Conservation (phyloP, 2,797 vertebrate species). For the Calcarius lapponicus region DNA sequence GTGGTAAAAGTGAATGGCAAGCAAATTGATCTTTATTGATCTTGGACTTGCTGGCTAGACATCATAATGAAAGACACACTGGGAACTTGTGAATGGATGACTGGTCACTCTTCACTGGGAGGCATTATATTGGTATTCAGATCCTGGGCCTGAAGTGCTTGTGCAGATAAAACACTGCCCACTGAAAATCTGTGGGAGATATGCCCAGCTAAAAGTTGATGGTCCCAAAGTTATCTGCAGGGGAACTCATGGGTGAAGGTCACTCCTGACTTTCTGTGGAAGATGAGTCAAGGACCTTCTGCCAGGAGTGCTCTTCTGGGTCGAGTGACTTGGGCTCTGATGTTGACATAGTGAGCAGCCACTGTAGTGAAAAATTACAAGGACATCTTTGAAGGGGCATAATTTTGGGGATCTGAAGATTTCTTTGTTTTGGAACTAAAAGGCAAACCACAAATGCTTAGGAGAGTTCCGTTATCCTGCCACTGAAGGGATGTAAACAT, state of each 20-base stretch:
- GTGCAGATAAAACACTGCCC: background rate
- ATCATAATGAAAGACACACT: background rate
- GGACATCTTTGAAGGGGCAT: background rate
- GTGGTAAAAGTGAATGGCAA: background rate
- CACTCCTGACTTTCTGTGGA: background rate
- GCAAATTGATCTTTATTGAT: background rate
- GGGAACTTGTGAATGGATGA: background rate
- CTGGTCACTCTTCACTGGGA: background rate
- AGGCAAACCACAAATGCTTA: background rate
- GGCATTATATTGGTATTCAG: background rate
- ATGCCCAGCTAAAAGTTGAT: background rate
- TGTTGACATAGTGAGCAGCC: background rate
- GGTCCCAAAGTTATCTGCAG: background rate
- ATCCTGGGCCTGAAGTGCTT: background rate
- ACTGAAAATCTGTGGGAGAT: background rate
- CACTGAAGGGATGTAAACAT: background rate
- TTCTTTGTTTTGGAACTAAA: constrained; percentile 2
- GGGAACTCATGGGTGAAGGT: background rate
- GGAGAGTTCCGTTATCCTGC: background rate
- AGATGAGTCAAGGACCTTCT: background rate
- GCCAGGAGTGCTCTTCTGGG: background rate
- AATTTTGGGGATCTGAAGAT: background rate
- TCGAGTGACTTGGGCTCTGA: background rate
- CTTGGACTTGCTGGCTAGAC: background rate
- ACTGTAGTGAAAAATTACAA: background rate